Percentiles rank a stretch among this genome's conserved stretches.
Conservation (phyloP, 2,888 invertebrate species). For the Spilosoma lubricipeda region DNA sequence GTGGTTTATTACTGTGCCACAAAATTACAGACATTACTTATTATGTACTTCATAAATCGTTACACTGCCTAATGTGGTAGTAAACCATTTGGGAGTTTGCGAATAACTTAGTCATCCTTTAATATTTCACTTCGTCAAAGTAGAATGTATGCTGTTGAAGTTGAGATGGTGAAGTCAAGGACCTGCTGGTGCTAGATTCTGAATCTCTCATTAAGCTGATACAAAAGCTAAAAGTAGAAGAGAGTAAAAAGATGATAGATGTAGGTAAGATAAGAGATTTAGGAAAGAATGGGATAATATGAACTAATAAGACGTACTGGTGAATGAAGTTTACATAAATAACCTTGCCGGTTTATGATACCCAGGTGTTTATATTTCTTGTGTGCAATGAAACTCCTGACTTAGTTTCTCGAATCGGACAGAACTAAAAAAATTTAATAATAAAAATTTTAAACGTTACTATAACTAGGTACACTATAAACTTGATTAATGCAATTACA, state of each 20-base stretch:
- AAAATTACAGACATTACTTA: slow-evolving; percentile 2
- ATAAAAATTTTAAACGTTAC: no score
- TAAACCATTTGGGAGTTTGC: background rate
- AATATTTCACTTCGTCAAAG: background rate
- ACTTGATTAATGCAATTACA: no score
- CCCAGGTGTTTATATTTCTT: no score
- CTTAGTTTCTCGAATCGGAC: background rate
- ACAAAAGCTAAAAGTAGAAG: background rate
- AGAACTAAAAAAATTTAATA: no score
- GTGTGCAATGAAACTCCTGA: background rate
- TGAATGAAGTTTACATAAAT: no score
- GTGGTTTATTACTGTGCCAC: background rate
- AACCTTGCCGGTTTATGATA: no score
- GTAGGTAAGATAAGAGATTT: no score
- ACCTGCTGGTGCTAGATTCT: background rate
- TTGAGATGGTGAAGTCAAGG: background rate
- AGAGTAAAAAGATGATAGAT: no score
- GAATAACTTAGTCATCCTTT: background rate
- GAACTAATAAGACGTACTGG: no score
- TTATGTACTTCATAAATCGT: background rate
- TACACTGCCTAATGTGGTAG: background rate
- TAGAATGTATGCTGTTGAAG: background rate
- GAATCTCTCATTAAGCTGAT: background rate
- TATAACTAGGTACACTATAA: no score
- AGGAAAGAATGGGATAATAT: no score